These are phyloP conservation scores for Ormyrus labotus DNA, from an alignment of 2,888 invertebrate species.

Conservation along the genomic window DNA sequence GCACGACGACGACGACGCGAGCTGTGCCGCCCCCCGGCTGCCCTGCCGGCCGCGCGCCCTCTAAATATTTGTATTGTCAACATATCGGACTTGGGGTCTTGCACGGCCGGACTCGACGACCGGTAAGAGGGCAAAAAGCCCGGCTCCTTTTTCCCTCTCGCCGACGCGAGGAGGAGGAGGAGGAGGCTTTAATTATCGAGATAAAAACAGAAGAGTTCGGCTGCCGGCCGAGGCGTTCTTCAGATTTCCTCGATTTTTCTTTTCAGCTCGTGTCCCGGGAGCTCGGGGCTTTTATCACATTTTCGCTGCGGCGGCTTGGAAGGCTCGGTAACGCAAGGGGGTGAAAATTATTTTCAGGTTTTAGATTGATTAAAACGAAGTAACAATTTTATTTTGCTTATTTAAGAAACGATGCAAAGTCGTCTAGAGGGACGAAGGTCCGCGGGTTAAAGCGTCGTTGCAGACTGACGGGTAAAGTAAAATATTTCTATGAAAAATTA, in stretches of 20 bases:
- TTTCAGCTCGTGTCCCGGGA: not conserved
- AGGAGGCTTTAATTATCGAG: constrained; percentile 53
- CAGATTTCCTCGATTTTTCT: constrained; percentile 11
- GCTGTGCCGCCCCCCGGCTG: constrained; percentile 36
- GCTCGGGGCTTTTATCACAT: constrained; percentile 10
- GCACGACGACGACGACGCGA: constrained; percentile 23
- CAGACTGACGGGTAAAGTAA: too few species aligned
- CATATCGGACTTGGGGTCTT: constrained; percentile 58
- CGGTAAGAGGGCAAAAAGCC: constrained; percentile 17
- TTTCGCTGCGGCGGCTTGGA: not conserved
- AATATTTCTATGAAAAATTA: constrained; percentile 27
- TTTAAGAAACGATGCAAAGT: too few species aligned
- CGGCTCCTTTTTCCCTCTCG: not conserved
- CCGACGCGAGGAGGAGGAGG: not conserved
- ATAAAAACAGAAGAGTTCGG: constrained; percentile 43
- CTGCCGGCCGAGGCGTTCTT: not conserved
- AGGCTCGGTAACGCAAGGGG: not conserved
- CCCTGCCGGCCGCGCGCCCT: constrained; percentile 62
- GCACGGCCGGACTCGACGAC: not conserved
- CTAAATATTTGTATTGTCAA: constrained; percentile 75
- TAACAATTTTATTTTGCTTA: too few species aligned
- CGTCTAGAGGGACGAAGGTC: too few species aligned
- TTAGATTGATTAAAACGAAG: constrained; percentile 39
- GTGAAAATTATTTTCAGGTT: constrained; percentile 24
- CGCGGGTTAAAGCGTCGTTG: too few species aligned